Conservation (phyloP, 23 tunicate genomes). For the Diplosoma virens region DNA sequence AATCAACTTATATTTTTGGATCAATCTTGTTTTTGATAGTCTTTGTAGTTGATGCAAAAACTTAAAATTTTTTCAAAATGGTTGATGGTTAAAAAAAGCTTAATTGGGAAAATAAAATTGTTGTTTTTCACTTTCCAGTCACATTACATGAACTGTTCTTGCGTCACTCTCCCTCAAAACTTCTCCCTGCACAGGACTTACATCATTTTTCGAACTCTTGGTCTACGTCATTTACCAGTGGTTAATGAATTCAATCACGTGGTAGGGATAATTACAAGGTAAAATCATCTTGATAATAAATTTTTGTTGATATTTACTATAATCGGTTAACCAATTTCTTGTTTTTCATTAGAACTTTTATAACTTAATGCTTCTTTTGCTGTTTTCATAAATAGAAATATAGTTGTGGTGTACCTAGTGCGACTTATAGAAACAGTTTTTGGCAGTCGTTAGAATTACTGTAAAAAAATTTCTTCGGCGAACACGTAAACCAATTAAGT, state of each 20-base stretch:
- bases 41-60: no score
- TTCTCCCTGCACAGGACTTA: constrained; percentile 95
- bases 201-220: constrained; percentile 84
- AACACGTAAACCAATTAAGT: no score
- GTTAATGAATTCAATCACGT: constrained; percentile 71
- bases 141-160: constrained; percentile 75
- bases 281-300: not conserved
- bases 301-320: not conserved
- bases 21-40: no score
- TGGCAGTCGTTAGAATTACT: no score
- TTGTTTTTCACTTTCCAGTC: constrained; percentile 44
- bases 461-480: no score
- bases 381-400: not conserved
- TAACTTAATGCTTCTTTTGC: not conserved
- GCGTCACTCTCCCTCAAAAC: constrained; percentile 64
- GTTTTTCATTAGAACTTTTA: not conserved
- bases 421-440: no score
- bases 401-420: no score
- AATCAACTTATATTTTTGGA: no score
- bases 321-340: not conserved
- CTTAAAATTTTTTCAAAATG: no score
- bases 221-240: constrained; percentile 80
- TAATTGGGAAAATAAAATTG: no score
- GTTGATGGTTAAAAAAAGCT: no score
- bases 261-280: constrained; percentile 95